Evolutionary conservation across 2,888 invertebrate species (phyloP), one percentile per base, ranked within the genome.

Genomic region (Bellardia pandia): DNA sequence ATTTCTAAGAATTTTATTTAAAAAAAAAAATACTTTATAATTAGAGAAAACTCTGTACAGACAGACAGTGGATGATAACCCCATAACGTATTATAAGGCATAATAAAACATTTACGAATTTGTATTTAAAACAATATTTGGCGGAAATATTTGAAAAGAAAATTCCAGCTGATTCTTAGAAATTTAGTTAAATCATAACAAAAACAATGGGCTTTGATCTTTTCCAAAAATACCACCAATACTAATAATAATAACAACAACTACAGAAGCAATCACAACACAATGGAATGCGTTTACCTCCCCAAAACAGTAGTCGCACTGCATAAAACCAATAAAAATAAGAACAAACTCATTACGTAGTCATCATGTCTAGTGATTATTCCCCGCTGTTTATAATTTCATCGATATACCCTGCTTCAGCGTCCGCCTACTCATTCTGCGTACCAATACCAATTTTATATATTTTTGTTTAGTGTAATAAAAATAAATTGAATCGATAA

Each of bases 321-420:
- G 37, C 58, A 76, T 56, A 75, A 75, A 62, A 64, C 14, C 37
- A 56, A 78, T 74, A 69, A 82, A 85, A 76, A 16, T 83, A 76
- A 86, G 48, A 78, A 78, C 14, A 75, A 69, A 66, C 77, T 80
- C 77, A 84, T 84, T 86, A 86, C 72, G 84, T 74, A 86, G 86
- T 86, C 86, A 84, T 74, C 72, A 69, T 66, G 84, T 86, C 84
- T 86, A 80, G 80, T 84, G 72, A 77, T 84, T 80, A 62, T 77
- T n/a, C 8, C 84, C 84, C 48, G 74, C 84, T 86, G 86, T 69
- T 80, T 68, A 79, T 37, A 77, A 58, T 60, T 60, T 76, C 68
- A 82, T 62, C 11, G 45, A 69, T 69, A 60, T 14, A 33, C 8
- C 33, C 13, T 60, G 37, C 37, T 33, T 40, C 45, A 64, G 48